Evolutionary conservation across 2,888 invertebrate species (phyloP), one percentile per base, ranked within the genome.

Genomic region (Lasius fuliginosus): DNA sequence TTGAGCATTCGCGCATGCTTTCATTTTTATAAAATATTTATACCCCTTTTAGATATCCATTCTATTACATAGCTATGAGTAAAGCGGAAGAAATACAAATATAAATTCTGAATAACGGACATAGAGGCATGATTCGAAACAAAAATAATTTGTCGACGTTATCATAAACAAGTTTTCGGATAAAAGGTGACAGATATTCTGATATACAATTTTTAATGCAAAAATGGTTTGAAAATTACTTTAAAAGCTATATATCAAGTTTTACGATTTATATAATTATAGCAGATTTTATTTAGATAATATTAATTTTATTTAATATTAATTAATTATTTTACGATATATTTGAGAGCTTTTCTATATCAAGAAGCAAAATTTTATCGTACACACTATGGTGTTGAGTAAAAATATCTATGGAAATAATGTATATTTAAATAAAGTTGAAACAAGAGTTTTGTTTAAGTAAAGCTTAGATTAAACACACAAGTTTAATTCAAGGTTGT

Each of bases 321-420:
- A 23, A 23, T 23, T 23, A 0, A 23, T 23, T 23, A 30, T 64
- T 64, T 33, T 30, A 33, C 8, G 18, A 36, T 36, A 30, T 62
- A 4, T 60, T 53, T 3, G 11, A 0, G 23, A 3, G 0, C 3
- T 36, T 36, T 53, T 18, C 3, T 27, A 1, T 42, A 58, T 0
- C 3, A 42, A 58, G 11, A 36, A 73, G 8, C n/a, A 40, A 23
- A 40, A 30, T 23, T 69, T 69, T 49, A 30, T 49, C 15, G 8
- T 23, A 42, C n/a, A 18, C 18, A 68, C n/a, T 9, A 33, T n/a
- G 12, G 5, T 30, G 3, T 27, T 4, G 33, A 73, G 40, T 15
- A 4, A 60, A 42, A 76, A 36, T 76, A 27, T 40, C 15, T 18
- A 36, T 62, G 40, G 30, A 42, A 73, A 11, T 46, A 64, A 27